These are phyloP conservation scores for Luperina nickerlii DNA, from an alignment of 2,888 invertebrate genomes.

Conservation along the genomic window DNA sequence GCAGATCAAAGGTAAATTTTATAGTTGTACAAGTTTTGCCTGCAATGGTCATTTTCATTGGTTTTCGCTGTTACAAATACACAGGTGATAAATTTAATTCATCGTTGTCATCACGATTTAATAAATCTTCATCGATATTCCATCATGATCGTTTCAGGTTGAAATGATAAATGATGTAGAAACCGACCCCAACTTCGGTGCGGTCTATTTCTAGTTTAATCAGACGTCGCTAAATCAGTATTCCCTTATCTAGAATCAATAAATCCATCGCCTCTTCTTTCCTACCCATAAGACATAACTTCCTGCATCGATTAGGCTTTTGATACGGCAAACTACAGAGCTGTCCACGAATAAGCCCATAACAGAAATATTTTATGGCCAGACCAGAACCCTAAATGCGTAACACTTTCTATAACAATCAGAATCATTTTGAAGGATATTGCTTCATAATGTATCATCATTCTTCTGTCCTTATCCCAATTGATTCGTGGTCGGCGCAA, in stretches of 20 bases:
- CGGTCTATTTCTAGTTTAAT: no score
- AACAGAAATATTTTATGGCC: background rate
- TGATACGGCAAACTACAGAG: background rate
- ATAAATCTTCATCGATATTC: background rate
- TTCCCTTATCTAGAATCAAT: background rate
- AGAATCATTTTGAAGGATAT: no score
- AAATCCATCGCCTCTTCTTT: background rate
- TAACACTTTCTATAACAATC: no score
- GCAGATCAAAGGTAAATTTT: background rate
- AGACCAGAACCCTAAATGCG: background rate
- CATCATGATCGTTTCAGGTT: background rate
- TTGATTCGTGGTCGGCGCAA: no score
- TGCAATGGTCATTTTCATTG: background rate
- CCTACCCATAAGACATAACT: background rate
- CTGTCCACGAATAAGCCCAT: background rate
- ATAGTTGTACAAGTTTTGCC: background rate
- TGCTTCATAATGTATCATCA: no score
- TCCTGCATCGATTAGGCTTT: background rate
- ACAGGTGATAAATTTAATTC: background rate
- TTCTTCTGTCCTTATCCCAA: no score
- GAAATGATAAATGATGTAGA: background rate
- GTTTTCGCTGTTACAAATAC: background rate
- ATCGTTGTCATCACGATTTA: background rate
- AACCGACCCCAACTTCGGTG: background rate
- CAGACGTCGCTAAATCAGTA: background rate